Percentiles rank a stretch among this genome's conserved stretches.
These are phyloP conservation scores for Nannoperca obscura DNA, from an alignment of 2,797 vertebrate genomes.

Conservation along the genomic window DNA sequence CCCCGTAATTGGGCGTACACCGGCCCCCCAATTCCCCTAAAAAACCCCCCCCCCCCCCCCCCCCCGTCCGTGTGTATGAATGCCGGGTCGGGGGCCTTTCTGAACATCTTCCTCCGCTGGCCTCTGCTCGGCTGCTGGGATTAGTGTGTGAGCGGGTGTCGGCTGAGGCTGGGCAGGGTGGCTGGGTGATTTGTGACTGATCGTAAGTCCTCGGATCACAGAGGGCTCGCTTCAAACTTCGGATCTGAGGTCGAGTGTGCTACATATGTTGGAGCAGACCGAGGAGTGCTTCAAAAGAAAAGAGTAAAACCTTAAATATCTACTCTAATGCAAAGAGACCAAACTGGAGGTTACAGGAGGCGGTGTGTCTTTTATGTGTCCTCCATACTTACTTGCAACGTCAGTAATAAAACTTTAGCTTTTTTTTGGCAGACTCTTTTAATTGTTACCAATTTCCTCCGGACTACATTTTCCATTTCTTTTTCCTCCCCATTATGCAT, in stretches of 20 bases:
- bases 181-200: conserved; percentile 49
- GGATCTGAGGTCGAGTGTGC: neutral
- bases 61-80: conserved; percentile 18
- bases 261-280: neutral
- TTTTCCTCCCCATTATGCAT: neutral
- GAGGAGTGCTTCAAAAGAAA: neutral
- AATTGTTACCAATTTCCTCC: neutral
- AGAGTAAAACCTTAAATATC: neutral
- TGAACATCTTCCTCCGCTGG: conserved; percentile 35
- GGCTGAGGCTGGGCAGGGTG: neutral
- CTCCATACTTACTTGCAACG: neutral
- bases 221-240: conserved; percentile 58
- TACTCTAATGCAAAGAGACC: neutral
- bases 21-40: no score
- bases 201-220: conserved; percentile 40
- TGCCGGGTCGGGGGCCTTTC: conserved; percentile 17
- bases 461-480: neutral
- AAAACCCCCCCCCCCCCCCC: no score
- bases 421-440: neutral
- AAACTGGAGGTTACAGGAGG: no score
- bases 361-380: neutral
- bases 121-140: conserved; percentile 47
- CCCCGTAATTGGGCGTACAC: no score
- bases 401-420: neutral
- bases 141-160: conserved; percentile 14